phyloP scores from a whole-genome alignment of 2,113 vertebrate genomes.

The Coregonus clupeaformis region DNA sequence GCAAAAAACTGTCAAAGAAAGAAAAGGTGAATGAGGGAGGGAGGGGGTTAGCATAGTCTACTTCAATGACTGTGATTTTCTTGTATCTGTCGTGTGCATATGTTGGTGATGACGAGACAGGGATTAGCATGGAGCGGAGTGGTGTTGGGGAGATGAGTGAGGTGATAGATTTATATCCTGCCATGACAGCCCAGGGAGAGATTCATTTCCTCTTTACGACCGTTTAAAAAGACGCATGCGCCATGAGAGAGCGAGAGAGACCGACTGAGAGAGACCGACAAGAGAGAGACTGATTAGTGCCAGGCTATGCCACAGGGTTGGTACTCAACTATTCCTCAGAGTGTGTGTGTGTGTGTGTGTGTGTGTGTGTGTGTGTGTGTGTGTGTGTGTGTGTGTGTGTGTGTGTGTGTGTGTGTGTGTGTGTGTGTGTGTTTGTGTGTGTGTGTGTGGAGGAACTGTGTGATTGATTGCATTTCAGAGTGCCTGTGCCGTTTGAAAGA shows the following conservation, averaged over 20 bases:
- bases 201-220: slow-evolving; percentile 71
- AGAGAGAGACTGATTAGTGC: too few species aligned
- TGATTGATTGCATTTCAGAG: slow-evolving; percentile 12
- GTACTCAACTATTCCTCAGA: too few species aligned
- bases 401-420: background rate
- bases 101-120: slow-evolving; percentile 54
- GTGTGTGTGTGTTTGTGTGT: slow-evolving; percentile 22
- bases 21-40: background rate
- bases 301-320: too few species aligned
- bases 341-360: too few species aligned
- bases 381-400: too few species aligned
- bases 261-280: too few species aligned
- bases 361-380: too few species aligned
- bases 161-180: slow-evolving; percentile 75
- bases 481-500: background rate
- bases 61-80: slow-evolving; percentile 43
- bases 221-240: slow-evolving; percentile 49
- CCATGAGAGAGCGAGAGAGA: slow-evolving; percentile 27
- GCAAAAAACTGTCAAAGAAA: background rate
- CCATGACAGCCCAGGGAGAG: slow-evolving; percentile 56
- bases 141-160: slow-evolving; percentile 5
- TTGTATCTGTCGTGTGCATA: slow-evolving; percentile 60
- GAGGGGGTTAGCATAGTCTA: slow-evolving; percentile 28
- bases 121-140: slow-evolving; percentile 56
- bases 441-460: slow-evolving; percentile 6